Base-by-base conservation (phyloP, 2,888 invertebrate genomes). In the Drosophila dives region DNA sequence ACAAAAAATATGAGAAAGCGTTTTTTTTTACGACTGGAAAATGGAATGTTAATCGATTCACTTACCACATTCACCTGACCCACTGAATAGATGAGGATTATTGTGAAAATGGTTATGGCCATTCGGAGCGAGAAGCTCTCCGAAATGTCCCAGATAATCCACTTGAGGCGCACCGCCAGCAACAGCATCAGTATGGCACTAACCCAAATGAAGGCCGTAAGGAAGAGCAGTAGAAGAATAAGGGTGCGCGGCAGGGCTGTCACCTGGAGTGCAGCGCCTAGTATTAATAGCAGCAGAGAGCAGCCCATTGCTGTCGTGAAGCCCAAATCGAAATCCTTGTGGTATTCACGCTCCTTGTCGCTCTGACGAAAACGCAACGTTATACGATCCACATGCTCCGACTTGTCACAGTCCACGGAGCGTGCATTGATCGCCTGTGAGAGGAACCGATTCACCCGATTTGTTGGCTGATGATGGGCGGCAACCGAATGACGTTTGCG, bases 21-120 rank as follows among this genome's bases (percentile, higher is more conserved):
- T 11, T 54, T 2, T 17, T 15, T 34, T 17, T 15, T 17, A 23
- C 17, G 7, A 23, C 7, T 4, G 5, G 2, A 38, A 7, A 12
- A 29, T 2, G 8, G 5, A 2, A 1, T 15, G 4, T 5, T 15
- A 15, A n/a, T 40, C 42, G 15, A 15, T 42, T 45, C n/a, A 95
- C 97, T 95, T 94, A 98, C 98, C 94, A 98, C 97, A 94, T 98
- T 98, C 72, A 98, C 97, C 94, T 98, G 98, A 58, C 97, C 97
- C 75, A 98, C 97, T 55, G 97, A 96, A 92, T 98, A 98, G 40
- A 98, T 95, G 67, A 98, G 94, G 12, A 98, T 95, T 70, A 98
- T 96, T 2, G 98, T 97, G 86, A 98, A 97, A 23, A 97, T 96
- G 6, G 97, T 97, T 33, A 98, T 96, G 61, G 97, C 97, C 85